A percentile compares a stretch with the other conserved stretches of the same genome.
Evolutionary conservation across 2,888 invertebrate species (phyloP).

Genomic region (Drosophila putrida): DNA sequence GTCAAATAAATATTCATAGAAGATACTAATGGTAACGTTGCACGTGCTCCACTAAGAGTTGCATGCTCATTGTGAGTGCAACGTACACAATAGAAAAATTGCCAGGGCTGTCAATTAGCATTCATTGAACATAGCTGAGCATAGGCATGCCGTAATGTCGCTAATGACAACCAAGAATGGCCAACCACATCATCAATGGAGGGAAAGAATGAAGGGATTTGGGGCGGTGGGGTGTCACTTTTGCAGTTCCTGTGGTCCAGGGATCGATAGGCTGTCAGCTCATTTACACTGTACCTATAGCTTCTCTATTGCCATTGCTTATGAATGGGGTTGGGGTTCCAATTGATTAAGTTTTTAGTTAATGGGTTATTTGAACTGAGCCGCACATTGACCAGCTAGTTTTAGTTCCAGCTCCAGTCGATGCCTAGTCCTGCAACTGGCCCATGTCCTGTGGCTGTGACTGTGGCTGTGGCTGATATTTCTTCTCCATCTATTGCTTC

Average conservation of each 20-base stretch:
- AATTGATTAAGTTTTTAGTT: conserved; percentile 84
- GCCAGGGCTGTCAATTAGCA: conserved; percentile 53
- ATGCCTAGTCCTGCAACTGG: conserved; percentile 22
- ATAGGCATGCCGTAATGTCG: conserved; percentile 61
- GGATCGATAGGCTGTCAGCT: conserved; percentile 31
- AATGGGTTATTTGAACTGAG: conserved; percentile 82
- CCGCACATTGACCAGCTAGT: conserved; percentile 29
- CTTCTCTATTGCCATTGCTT: conserved; percentile 41
- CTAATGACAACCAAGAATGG: conserved; percentile 58
- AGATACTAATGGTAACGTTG: neutral
- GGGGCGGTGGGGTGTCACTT: neutral
- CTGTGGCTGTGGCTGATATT: conserved; percentile 18
- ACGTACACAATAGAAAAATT: conserved; percentile 26
- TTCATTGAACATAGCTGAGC: conserved; percentile 46
- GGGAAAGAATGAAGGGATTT: neutral
- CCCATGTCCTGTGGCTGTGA: conserved; percentile 60
- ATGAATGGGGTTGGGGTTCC: conserved; percentile 73
- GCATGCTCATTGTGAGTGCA: neutral
- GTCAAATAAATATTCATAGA: neutral
- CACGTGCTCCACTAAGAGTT: neutral
- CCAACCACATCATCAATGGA: conserved; percentile 36
- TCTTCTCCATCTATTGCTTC: neutral
- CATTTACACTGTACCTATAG: conserved; percentile 43
- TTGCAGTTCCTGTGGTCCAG: conserved; percentile 19
- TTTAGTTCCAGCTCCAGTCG: neutral